Conservation (phyloP, 2,797 vertebrate species). For the Sylvilagus floridanus region DNA sequence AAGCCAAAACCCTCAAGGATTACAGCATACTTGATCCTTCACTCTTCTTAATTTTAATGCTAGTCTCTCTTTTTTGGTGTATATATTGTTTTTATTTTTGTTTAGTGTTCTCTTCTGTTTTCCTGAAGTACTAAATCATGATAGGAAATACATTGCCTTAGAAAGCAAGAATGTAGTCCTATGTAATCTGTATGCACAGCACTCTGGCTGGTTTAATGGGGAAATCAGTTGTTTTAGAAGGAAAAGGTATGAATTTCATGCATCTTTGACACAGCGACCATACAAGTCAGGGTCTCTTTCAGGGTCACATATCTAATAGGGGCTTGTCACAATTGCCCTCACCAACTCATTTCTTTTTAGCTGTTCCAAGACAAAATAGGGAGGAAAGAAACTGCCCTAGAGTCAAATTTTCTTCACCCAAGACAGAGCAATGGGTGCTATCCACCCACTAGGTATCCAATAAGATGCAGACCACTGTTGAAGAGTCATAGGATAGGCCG, state of each 20-base stretch:
- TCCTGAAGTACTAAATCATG: not conserved
- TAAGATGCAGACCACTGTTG: not conserved
- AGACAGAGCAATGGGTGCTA: not conserved
- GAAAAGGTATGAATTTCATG: not conserved
- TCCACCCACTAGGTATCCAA: not conserved
- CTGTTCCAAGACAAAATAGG: not conserved
- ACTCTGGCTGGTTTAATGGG: not conserved
- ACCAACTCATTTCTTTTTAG: conserved; percentile 28
- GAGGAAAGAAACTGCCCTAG: not conserved
- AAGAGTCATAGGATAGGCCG: not conserved
- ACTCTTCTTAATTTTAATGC: not conserved
- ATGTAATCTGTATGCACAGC: not conserved
- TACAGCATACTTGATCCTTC: not conserved
- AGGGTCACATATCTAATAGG: not conserved
- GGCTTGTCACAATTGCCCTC: not conserved
- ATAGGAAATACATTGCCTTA: not conserved
- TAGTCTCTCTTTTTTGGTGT: not conserved
- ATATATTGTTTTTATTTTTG: not conserved
- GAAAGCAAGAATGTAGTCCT: not conserved
- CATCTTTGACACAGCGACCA: not conserved
- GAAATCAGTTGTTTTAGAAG: not conserved
- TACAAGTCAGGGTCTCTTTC: not conserved
- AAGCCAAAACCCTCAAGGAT: not conserved
- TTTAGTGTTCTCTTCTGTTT: not conserved
- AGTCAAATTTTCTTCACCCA: not conserved